These are phyloP conservation scores for Sphinx pinastri DNA, from an alignment of 2,888 invertebrate species.

Conservation along the genomic window DNA sequence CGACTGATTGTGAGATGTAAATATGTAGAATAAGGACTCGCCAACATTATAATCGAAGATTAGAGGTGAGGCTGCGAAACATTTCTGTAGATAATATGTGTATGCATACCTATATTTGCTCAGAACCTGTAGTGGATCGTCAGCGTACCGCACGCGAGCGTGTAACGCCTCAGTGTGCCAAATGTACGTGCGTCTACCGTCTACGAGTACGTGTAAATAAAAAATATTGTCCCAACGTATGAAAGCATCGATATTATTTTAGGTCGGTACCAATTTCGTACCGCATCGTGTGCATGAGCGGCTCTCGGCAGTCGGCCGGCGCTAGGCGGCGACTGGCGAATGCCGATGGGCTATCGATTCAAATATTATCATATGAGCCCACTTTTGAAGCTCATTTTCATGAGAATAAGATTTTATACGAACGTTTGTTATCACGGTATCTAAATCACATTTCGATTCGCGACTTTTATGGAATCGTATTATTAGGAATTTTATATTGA, in stretches of 20 bases:
- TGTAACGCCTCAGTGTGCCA: slow-evolving; percentile 78
- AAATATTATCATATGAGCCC: slow-evolving; percentile 21
- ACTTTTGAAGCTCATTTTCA: slow-evolving; percentile 32
- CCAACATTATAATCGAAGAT: slow-evolving; percentile 69
- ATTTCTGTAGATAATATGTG: slow-evolving; percentile 74
- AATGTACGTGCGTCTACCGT: slow-evolving; percentile 65
- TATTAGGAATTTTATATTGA: slow-evolving; percentile 31
- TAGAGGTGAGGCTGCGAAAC: slow-evolving; percentile 64
- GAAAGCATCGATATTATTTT: slow-evolving; percentile 53
- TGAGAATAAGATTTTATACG: slow-evolving; percentile 48
- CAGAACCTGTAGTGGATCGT: slow-evolving; percentile 72
- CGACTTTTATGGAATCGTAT: slow-evolving; percentile 43
- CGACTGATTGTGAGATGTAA: slow-evolving; percentile 83
- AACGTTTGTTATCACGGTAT: slow-evolving; percentile 45
- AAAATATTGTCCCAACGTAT: slow-evolving; percentile 54
- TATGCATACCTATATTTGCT: slow-evolving; percentile 83
- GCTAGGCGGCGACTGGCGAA: slow-evolving; percentile 5
- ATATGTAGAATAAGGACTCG: slow-evolving; percentile 79
- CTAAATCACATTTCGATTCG: slow-evolving; percentile 43
- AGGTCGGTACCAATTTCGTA: slow-evolving; percentile 58
- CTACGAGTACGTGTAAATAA: slow-evolving; percentile 60
- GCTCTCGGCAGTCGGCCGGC: slow-evolving; percentile 3
- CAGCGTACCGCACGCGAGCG: slow-evolving; percentile 68
- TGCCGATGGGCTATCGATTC: slow-evolving; percentile 18
- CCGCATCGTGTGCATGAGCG: slow-evolving; percentile 46